These are phyloP conservation scores for Sinonovacula constricta DNA, from an alignment of 1,140 invertebrate species.

Conservation along the genomic window DNA sequence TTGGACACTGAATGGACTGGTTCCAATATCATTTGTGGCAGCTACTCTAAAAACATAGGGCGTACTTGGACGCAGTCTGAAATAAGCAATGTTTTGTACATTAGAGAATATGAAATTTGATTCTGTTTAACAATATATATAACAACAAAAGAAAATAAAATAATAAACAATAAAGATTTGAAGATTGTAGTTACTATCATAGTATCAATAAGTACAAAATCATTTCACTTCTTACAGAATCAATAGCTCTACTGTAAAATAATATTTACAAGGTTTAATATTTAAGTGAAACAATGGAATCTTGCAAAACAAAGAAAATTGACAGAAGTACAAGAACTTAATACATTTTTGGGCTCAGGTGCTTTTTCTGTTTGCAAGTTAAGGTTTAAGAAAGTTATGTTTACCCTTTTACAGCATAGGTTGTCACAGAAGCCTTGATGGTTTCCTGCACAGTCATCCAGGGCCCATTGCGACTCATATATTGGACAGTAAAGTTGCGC, in stretches of 20 bases:
- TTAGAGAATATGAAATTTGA: neutral
- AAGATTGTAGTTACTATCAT: no score
- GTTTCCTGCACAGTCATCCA: conserved; percentile 58
- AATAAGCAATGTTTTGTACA: no score
- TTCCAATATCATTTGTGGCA: conserved; percentile 97
- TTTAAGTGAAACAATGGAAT: no score
- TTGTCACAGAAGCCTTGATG: conserved; percentile 53
- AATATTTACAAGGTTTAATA: no score
- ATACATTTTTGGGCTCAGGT: no score
- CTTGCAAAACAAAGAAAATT: no score
- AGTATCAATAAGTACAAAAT: no score
- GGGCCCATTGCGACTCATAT: conserved; percentile 33
- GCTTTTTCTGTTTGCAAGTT: no score
- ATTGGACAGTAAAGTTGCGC: conserved; percentile 94
- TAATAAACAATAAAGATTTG: neutral
- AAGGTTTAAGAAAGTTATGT: no score
- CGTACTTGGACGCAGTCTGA: conserved; percentile 90
- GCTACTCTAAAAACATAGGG: conserved; percentile 95
- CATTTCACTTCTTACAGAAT: no score
- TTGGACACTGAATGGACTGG: conserved; percentile 93
- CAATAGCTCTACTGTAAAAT: no score
- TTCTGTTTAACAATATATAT: neutral
- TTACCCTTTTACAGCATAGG: conserved; percentile 64
- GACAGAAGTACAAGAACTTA: no score
- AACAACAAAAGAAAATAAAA: neutral